Percentiles rank a stretch among this genome's conserved stretches.
phyloP scores from a whole-genome alignment of 2,888 invertebrate species.

The Acronicta psi region DNA sequence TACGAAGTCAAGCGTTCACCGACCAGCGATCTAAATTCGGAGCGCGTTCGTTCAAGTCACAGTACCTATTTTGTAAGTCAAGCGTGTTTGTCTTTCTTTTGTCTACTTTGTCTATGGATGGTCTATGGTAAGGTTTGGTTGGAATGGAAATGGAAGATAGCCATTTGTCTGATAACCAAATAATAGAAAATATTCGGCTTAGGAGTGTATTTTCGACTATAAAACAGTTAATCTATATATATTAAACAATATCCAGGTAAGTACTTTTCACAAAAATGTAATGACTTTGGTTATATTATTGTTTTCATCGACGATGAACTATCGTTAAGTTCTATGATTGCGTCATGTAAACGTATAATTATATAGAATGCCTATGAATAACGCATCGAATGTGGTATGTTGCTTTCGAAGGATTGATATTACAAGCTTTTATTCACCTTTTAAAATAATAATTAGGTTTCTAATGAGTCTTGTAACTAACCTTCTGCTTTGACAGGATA shows the following conservation, averaged over 20 bases:
- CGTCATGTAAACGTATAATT: constrained; percentile 85
- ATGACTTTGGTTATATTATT: constrained; percentile 81
- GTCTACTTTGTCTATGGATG: constrained; percentile 65
- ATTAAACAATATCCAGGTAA: constrained; percentile 60
- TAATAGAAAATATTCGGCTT: constrained; percentile 52
- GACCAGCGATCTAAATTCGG: too few relatives aligned
- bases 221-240: constrained; percentile 39
- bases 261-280: constrained; percentile 60
- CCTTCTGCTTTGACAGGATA: constrained; percentile 84
- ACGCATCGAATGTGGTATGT: constrained; percentile 45
- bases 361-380: constrained; percentile 65
- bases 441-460: constrained; percentile 19
- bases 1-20: too few relatives aligned
- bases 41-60: too few relatives aligned
- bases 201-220: constrained; percentile 31
- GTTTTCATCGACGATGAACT: constrained; percentile 81
- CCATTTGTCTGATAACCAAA: constrained; percentile 79
- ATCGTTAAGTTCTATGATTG: constrained; percentile 83
- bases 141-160: constrained; percentile 77
- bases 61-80: neutral
- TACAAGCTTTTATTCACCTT: too few relatives aligned
- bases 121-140: too few relatives aligned
- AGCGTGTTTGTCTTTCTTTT: too few relatives aligned
- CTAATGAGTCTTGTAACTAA: constrained; percentile 64
- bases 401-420: constrained; percentile 9